A percentile compares a stretch with the other conserved stretches of the same genome.
These are phyloP conservation scores for Nasua narica DNA, from an alignment of 2,797 vertebrate genomes.

Conservation along the genomic window DNA sequence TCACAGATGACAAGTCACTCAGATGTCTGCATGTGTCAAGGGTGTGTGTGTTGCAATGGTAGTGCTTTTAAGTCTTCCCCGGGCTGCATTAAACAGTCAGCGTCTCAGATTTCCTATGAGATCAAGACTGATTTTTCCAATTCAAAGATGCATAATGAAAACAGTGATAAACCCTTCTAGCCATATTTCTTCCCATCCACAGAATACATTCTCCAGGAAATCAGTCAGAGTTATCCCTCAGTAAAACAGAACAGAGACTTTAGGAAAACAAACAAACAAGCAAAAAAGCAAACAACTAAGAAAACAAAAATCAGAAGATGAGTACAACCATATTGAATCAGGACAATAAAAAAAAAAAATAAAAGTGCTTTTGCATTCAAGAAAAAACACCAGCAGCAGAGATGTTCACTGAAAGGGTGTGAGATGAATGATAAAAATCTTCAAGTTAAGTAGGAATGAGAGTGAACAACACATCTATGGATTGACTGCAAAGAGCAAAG, in stretches of 20 bases:
- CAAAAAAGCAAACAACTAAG: background rate
- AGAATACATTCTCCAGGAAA: background rate
- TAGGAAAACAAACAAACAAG: background rate
- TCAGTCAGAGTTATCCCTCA: background rate
- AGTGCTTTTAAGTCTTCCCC: background rate
- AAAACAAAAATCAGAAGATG: background rate
- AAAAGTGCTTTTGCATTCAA: background rate
- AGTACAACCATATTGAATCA: background rate
- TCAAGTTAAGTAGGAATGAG: background rate
- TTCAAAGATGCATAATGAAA: background rate
- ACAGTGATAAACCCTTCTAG: background rate
- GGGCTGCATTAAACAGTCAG: background rate
- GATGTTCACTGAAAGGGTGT: background rate
- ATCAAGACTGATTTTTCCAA: background rate
- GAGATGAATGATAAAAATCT: background rate
- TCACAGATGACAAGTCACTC: background rate
- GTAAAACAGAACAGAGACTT: background rate
- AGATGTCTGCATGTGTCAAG: background rate
- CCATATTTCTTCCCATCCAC: background rate
- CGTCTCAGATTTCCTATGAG: background rate
- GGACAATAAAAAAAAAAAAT: background rate
- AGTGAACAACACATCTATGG: background rate
- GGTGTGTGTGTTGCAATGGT: too few relatives aligned
- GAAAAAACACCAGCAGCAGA: background rate
- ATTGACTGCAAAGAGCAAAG: background rate